Percentiles rank a stretch among this genome's conserved stretches.
These are phyloP conservation scores for Camponotus vicinus DNA, from an alignment of 1,140 invertebrate genomes.

Conservation along the genomic window DNA sequence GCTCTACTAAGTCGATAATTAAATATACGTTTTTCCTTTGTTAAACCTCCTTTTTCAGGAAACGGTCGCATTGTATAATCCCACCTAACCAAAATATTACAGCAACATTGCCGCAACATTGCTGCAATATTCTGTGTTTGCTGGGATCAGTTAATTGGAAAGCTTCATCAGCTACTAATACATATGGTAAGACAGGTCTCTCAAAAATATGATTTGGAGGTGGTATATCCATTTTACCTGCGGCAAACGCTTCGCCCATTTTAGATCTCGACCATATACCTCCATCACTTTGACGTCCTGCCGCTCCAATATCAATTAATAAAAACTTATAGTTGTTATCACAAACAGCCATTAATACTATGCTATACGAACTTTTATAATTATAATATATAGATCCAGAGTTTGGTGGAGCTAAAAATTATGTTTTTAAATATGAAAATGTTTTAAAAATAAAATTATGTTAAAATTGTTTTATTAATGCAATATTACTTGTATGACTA, in stretches of 20 bases:
- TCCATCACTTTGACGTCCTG: slow-evolving; percentile 15
- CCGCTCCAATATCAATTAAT: not conserved
- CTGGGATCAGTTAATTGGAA: not conserved
- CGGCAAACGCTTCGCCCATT: not conserved
- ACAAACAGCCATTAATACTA: slow-evolving; percentile 8
- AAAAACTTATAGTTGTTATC: not conserved
- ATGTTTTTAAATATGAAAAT: slow-evolving; percentile 8
- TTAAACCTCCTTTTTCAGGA: slow-evolving; percentile 10
- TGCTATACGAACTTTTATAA: slow-evolving; percentile 16
- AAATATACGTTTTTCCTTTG: slow-evolving; percentile 14
- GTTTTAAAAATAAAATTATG: not conserved
- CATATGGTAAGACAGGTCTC: not conserved
- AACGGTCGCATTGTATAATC: slow-evolving; percentile 3
- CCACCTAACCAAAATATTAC: too few relatives aligned
- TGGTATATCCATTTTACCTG: not conserved
- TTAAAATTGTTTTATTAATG: too few relatives aligned
- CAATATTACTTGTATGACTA: not conserved
- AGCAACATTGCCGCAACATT: too few relatives aligned
- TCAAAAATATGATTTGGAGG: not conserved
- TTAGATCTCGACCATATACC: not conserved
- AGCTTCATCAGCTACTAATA: not conserved
- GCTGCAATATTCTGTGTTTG: too few relatives aligned
- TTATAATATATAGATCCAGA: not conserved
- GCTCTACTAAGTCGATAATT: slow-evolving; percentile 22
- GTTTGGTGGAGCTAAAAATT: slow-evolving; percentile 17